phyloP scores from a whole-genome alignment of 2,797 vertebrate genomes.

The Cirrhinus mrigala region DNA sequence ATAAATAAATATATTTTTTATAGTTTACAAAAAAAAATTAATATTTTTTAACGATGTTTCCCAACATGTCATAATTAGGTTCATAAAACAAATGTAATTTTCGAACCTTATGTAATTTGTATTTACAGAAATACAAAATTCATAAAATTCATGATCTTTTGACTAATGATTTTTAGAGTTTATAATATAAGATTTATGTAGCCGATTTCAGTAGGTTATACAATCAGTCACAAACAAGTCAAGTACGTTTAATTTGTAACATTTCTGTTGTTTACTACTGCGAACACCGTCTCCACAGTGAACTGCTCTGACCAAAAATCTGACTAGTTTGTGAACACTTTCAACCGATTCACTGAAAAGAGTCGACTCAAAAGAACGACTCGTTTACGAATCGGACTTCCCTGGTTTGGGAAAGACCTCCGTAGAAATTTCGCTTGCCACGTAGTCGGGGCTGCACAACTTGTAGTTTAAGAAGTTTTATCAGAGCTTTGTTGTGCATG shows the following conservation, averaged over 20 bases:
- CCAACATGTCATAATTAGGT: not conserved
- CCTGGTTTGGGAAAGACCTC: slow-evolving; percentile 24
- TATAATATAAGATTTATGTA: not conserved
- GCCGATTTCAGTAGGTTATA: not conserved
- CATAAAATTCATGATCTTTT: not conserved
- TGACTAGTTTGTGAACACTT: not conserved
- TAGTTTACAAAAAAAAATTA: no score
- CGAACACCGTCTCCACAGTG: not conserved
- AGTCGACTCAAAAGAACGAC: not conserved
- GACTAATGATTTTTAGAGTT: no score
- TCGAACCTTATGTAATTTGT: not conserved
- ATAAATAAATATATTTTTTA: no score
- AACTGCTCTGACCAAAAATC: not conserved
- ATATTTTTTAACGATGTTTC: no score
- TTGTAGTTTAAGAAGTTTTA: slow-evolving; percentile 27
- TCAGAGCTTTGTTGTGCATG: not conserved
- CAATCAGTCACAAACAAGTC: not conserved
- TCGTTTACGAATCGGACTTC: not conserved
- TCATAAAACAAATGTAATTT: not conserved
- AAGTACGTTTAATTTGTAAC: not conserved
- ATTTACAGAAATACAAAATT: not conserved
- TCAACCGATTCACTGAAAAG: not conserved
- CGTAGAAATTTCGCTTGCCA: slow-evolving; percentile 73
- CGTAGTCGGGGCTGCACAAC: slow-evolving; percentile 70
- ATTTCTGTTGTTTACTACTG: not conserved